Percentiles rank a stretch among this genome's conserved stretches.
Conservation (phyloP, 2,113 vertebrate species). For the Pterocles gutturalis region DNA sequence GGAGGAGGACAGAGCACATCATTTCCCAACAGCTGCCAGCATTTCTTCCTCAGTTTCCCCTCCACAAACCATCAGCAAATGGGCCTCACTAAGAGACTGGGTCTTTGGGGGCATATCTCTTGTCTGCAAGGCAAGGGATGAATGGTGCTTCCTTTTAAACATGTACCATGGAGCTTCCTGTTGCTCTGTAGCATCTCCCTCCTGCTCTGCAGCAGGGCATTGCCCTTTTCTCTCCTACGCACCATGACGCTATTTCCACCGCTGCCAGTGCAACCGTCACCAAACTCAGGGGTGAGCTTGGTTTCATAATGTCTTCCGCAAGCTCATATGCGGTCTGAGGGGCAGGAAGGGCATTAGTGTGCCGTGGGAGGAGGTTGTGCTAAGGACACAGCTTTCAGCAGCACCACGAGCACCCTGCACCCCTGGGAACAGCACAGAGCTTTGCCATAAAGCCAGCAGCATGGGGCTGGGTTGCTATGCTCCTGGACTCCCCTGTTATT, state of each 20-base stretch:
- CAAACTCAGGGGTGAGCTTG: neutral
- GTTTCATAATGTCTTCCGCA: neutral
- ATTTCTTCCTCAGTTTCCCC: neutral
- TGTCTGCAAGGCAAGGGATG: neutral
- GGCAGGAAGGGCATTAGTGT: neutral
- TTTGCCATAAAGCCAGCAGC: neutral
- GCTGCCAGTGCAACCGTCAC: neutral
- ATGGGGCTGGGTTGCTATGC: neutral
- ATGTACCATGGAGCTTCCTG: neutral
- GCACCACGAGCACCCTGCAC: neutral
- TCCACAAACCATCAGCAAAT: neutral
- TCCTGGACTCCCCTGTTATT: neutral
- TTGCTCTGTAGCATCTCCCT: neutral
- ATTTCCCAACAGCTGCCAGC: neutral
- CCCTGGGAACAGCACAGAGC: neutral
- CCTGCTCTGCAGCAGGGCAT: neutral
- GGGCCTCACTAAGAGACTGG: neutral
- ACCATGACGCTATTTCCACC: neutral
- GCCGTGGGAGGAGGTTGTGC: neutral
- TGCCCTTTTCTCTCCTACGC: neutral
- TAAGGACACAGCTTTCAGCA: neutral
- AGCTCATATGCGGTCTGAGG: neutral
- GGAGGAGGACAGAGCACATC: fast-evolving
- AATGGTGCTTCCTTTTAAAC: fast-evolving
- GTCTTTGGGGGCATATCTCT: neutral